Base-by-base conservation (phyloP, 2,113 vertebrate genomes). In the Pelmatolapia mariae region DNA sequence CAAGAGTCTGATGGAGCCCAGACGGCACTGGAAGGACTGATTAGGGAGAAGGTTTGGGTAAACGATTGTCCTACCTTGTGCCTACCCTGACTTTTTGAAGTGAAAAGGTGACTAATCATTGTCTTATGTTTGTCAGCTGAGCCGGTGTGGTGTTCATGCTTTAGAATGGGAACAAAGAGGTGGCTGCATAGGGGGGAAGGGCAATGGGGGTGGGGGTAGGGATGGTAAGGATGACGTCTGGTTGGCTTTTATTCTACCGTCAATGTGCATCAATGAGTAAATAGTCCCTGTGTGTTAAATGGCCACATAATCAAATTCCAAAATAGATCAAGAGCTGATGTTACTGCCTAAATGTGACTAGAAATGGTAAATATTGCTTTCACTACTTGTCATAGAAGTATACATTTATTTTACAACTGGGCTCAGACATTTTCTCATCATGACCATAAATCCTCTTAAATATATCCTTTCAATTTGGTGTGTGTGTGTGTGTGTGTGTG, bases 211-310 rank as follows among this genome's bases (percentile, higher is more conserved):
- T 88, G 85, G 61, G 61, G 33, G 33, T 38, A 0, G 66, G 87
- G 93, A 83, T 85, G 94, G 91, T 87, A 54, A 82, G 88, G 93
- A 90, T 92, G 93, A 94, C 86, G 93, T 88, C 83, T 90, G 85
- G 89, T 88, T 93, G 92, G 93, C 90, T 95, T 94, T 95, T 94
- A 94, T 93, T 92, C 93, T 81, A 92, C 88, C 91, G 91, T 94
- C 94, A 94, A 92, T 93, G 93, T 93, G 94, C 91, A 92, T 95
- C 94, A 93, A 92, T 94, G 92, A 94, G 93, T 85, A 95, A 96
- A 95, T 91, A 92, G 90, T 93, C 76, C 85, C 82, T 1, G 86
- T 92, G 92, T 84, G 91, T 86, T 90, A 53, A 87, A 90, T 80
- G 81, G 84, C 86, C 86, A 86, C 43, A 90, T 82, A 93, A 92